These are phyloP conservation scores for Oreonectes daqikongensis DNA, from an alignment of 2,797 vertebrate species.

Conservation along the genomic window DNA sequence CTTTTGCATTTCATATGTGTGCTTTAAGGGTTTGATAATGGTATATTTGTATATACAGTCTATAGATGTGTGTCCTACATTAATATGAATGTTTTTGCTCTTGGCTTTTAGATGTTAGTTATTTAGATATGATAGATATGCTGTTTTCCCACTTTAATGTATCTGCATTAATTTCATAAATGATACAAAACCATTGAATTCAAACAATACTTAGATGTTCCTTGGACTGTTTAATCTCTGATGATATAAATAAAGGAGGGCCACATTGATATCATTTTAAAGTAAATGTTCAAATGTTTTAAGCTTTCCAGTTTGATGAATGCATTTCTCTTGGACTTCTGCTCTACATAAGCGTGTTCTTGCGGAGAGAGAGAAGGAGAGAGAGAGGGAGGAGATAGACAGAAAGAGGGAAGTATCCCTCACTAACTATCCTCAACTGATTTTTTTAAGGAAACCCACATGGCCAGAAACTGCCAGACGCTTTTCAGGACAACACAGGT, in stretches of 20 bases:
- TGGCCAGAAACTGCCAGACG: constrained; percentile 13
- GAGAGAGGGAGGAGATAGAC: constrained; percentile 38
- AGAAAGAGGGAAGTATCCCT: constrained; percentile 33
- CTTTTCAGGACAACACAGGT: constrained; percentile 19
- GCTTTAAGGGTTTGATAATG: no score
- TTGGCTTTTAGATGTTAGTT: no score
- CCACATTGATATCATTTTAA: background rate
- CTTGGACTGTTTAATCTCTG: background rate
- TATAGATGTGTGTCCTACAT: background rate
- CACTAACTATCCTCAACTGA: background rate
- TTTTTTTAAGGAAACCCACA: constrained; percentile 16
- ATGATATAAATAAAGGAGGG: background rate
- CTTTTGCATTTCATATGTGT: background rate
- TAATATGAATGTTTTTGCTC: no score
- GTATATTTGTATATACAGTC: no score
- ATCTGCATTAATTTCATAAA: no score
- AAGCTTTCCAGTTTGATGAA: background rate
- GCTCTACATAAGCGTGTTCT: background rate
- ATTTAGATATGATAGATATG: no score
- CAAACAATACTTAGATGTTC: background rate
- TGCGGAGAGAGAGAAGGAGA: constrained; percentile 23
- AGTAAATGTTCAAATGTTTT: background rate
- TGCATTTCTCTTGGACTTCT: background rate
- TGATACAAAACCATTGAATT: no score
- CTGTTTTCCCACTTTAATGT: no score